Evolutionary conservation across 2,888 invertebrate species (phyloP).

Genomic region (Fragum whitleyi): DNA sequence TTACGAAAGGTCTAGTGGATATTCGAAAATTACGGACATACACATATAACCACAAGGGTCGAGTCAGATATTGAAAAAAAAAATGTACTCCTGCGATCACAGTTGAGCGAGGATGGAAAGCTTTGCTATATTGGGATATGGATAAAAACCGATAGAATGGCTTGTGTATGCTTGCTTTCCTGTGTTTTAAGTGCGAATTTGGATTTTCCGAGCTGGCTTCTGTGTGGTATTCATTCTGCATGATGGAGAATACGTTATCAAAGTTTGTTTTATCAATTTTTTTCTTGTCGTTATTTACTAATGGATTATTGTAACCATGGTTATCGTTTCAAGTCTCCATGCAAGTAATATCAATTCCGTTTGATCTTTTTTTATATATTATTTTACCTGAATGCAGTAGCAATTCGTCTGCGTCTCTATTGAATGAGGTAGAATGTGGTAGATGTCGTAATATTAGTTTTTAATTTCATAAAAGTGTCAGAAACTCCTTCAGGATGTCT

Average conservation of each 20-base stretch:
- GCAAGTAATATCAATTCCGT: no score
- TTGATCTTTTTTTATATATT: no score
- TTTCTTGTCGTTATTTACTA: background rate
- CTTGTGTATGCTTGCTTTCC: constrained; percentile 25
- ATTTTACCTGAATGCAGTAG: no score
- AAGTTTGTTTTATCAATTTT: constrained; percentile 2
- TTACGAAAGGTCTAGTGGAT: constrained; percentile 26
- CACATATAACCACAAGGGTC: constrained; percentile 32
- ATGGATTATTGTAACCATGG: constrained; percentile 4
- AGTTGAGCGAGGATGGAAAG: background rate
- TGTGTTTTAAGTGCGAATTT: constrained; percentile 24
- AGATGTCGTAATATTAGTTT: no score
- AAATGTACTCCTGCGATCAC: constrained; percentile 3
- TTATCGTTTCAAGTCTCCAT: background rate
- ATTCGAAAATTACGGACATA: no score
- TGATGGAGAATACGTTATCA: background rate
- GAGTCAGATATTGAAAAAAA: constrained; percentile 37
- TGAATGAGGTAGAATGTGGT: no score
- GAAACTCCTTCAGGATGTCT: no score
- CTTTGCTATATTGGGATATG: constrained; percentile 13
- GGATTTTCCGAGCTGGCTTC: constrained; percentile 9
- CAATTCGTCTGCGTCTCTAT: no score
- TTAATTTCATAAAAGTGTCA: no score
- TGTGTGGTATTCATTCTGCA: constrained; percentile 2
- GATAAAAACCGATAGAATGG: constrained; percentile 22